A percentile compares a stretch with the other conserved stretches of the same genome.
Evolutionary conservation across 2,888 invertebrate genomes (phyloP).

Genomic region (Gari tellinella): DNA sequence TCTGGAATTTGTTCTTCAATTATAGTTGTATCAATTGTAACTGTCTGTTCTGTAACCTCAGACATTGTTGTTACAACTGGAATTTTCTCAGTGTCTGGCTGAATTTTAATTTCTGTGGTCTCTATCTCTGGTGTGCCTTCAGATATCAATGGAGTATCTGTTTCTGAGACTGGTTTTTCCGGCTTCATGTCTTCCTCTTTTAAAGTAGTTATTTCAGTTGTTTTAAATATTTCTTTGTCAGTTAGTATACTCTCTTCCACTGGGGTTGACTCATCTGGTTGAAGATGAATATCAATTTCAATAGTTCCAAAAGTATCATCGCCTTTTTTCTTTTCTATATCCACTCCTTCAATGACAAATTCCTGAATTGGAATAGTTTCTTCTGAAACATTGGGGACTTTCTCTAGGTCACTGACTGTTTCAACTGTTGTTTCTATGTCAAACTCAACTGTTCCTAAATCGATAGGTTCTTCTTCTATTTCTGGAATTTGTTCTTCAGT

Average conservation of each 20-base stretch:
- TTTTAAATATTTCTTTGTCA: slow-evolving; percentile 9
- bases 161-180: too few relatives aligned
- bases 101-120: slow-evolving; percentile 6
- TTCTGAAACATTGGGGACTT: neutral
- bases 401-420: neutral
- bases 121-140: slow-evolving; percentile 5
- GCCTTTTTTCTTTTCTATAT: neutral
- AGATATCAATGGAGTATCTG: too few relatives aligned
- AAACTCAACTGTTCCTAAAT: slow-evolving; percentile 2
- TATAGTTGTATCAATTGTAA: slow-evolving; percentile 2
- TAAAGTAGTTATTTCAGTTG: neutral
- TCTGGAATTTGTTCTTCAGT: neutral
- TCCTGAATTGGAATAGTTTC: neutral
- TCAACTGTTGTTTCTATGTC: neutral
- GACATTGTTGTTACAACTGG: neutral
- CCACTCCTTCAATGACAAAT: too few relatives aligned
- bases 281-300: slow-evolving; percentile 1
- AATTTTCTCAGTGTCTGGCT: too few relatives aligned
- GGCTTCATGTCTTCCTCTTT: neutral
- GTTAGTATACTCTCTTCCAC: neutral
- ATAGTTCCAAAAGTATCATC: neutral
- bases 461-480: neutral
- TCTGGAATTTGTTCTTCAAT: neutral
- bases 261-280: slow-evolving; percentile 20
- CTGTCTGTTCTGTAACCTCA: slow-evolving; percentile 6